Base-by-base conservation (phyloP, 2,797 vertebrate species). In the Apogon talboti region DNA sequence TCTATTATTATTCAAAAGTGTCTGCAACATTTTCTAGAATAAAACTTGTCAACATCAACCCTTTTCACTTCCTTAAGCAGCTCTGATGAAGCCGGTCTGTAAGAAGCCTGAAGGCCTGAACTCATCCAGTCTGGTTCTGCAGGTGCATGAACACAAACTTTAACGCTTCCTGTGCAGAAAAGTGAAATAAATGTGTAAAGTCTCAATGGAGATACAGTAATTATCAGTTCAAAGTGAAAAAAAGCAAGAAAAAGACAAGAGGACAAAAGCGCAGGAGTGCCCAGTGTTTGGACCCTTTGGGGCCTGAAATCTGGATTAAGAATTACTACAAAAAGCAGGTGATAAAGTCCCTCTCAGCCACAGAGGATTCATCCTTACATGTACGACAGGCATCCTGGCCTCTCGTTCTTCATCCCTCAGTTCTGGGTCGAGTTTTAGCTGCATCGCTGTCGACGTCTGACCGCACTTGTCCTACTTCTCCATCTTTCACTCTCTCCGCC, bases 401-500 rank as follows among this genome's bases (percentile, higher is more conserved):
- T 72, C 63, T 58, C 30, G 0, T 15, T 38, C 82, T 13, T 79
- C 83, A 40, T 79, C 73, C 60, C 10, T 83, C 74, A 45, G 42
- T 35, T 74, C 58, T 53, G 49, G 84, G 65, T 66, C 45, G 69
- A 71, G 74, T 78, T 57, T 70, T 41, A 52, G 65, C 64, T 45
- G 77, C 75, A 45, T 71, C 35, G 76, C 59, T 79, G 77, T 83
- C 73, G 79, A 80, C 60, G 75, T 85, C 79, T 81, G 80, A 79
- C 56, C 62, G 66, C 86, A 87, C 89, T 88, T 84, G 83, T 89
- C 75, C 86, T 66, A 70, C 82, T 86, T 79, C 84, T 86, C 85
- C 84, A 90, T 84, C 83, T 87, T 85, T 70, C 81, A 54, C 81
- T 83, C 74, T 75, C 68, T 58, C 54, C 48, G 73, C 50, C 83